Base-by-base conservation (phyloP, 2,888 invertebrate species). In the Aphrophora alni region DNA sequence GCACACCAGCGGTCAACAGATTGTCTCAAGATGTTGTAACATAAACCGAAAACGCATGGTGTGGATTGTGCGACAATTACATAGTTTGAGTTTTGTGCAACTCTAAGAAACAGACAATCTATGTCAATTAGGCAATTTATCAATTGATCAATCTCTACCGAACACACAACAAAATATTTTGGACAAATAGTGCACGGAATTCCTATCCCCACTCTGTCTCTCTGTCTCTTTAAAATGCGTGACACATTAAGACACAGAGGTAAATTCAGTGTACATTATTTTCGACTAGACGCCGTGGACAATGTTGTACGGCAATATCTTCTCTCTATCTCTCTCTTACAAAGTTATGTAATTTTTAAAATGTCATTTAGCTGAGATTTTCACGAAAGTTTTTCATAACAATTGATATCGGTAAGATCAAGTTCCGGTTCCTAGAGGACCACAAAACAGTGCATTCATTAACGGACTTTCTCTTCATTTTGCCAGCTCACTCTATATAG, bases 51-150 rank as follows among this genome's bases (percentile, higher is more conserved):
- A n/a, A n/a, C n/a, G n/a, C n/a, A n/a, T n/a, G n/a, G n/a, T n/a
- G n/a, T n/a, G n/a, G n/a, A n/a, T n/a, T 59, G n/a, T 21, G 33
- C 21, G 1, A 21, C 59, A 59, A 59, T 59, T 59, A 59, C 59
- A 59, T 21, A 59, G 59, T 21, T 59, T 59, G 59, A 21, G n/a
- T 59, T 59, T 59, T 59, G 59, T 59, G 59, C 59, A 59, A 59
- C 59, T 59, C 59, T 59, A 21, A 21, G 8, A 59, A 21, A 59
- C 59, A 21, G 59, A 59, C 59, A 59, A 59, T 59, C 21, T n/a
- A 59, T 59, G 21, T 59, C 59, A 59, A 59, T 59, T 59, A 59
- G 59, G 59, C 59, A 59, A 59, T 59, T 59, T 59, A 59, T 59
- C 59, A 59, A 59, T 59, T 59, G 59, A 59, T 59, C 59, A 59